Percentiles rank a stretch among this genome's conserved stretches.
phyloP scores from a whole-genome alignment of 2,797 vertebrate species.

The Sebastolobus altivelis region DNA sequence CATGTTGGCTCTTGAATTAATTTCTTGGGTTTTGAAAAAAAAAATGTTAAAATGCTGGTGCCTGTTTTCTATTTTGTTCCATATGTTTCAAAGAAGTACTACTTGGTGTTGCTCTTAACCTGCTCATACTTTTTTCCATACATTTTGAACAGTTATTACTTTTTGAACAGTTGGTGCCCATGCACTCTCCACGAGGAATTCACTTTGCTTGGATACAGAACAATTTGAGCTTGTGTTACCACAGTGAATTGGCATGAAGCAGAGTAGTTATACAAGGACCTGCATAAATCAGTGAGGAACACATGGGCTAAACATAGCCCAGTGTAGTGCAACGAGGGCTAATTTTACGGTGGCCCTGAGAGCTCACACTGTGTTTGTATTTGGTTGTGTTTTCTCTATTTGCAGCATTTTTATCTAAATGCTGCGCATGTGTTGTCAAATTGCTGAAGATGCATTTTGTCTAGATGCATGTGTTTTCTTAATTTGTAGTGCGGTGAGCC shows the following conservation, averaged over 20 bases:
- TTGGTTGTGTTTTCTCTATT: background rate
- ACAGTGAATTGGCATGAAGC: conserved; percentile 24
- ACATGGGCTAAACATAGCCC: conserved; percentile 3
- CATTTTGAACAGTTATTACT: background rate
- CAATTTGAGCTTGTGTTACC: conserved; percentile 15
- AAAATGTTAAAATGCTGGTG: background rate
- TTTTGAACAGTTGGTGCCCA: background rate
- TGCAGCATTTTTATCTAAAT: background rate
- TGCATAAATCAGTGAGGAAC: conserved; percentile 37
- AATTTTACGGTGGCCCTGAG: background rate
- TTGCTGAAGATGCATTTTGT: background rate
- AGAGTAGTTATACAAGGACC: conserved; percentile 19
- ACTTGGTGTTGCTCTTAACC: background rate
- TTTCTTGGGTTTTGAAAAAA: background rate
- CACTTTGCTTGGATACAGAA: conserved; percentile 29
- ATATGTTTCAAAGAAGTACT: background rate
- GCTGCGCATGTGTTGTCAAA: background rate
- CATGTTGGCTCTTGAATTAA: background rate
- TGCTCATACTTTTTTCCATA: background rate
- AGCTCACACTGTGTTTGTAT: background rate
- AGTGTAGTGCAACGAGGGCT: background rate
- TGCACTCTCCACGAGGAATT: conserved; percentile 12
- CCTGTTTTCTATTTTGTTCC: background rate
- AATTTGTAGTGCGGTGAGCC: background rate
- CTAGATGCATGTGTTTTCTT: background rate